phyloP scores from a whole-genome alignment of 2,113 vertebrate species.

The Podarcis raffonei region DNA sequence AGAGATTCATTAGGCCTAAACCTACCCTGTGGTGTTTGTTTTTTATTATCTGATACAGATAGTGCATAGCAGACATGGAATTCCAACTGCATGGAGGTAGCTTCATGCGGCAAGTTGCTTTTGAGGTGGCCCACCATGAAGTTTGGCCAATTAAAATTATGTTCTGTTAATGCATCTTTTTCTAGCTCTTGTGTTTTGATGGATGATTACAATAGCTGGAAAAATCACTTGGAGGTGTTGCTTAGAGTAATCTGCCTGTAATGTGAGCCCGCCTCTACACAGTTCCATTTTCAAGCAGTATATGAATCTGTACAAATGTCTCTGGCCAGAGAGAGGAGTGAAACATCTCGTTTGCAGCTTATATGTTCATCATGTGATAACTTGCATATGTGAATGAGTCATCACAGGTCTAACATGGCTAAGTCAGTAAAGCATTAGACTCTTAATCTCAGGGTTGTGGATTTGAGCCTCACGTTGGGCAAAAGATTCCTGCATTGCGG shows the following conservation, averaged over 20 bases:
- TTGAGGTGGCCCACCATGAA: too few relatives aligned
- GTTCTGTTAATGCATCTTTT: not conserved
- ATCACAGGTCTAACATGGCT: not conserved
- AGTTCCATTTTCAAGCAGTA: not conserved
- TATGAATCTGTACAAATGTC: too few relatives aligned
- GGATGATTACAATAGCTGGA: not conserved
- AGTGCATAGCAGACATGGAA: not conserved
- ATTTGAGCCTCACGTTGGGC: too few relatives aligned
- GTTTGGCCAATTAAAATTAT: not conserved
- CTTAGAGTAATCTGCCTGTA: not conserved
- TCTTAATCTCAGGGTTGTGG: too few relatives aligned
- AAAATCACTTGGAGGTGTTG: not conserved
- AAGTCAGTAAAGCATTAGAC: too few relatives aligned
- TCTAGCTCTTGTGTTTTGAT: not conserved
- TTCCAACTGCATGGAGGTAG: not conserved
- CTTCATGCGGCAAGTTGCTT: not conserved
- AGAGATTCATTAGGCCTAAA: not conserved
- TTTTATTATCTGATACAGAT: not conserved
- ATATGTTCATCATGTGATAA: not conserved
- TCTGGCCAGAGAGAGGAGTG: too few relatives aligned
- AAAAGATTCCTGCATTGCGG: too few relatives aligned
- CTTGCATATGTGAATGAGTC: not conserved
- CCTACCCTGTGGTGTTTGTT: not conserved
- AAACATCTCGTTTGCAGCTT: too few relatives aligned
- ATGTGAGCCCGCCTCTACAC: not conserved